Evolutionary conservation across 2,888 invertebrate species (phyloP).

Genomic region (Archips xylosteana): DNA sequence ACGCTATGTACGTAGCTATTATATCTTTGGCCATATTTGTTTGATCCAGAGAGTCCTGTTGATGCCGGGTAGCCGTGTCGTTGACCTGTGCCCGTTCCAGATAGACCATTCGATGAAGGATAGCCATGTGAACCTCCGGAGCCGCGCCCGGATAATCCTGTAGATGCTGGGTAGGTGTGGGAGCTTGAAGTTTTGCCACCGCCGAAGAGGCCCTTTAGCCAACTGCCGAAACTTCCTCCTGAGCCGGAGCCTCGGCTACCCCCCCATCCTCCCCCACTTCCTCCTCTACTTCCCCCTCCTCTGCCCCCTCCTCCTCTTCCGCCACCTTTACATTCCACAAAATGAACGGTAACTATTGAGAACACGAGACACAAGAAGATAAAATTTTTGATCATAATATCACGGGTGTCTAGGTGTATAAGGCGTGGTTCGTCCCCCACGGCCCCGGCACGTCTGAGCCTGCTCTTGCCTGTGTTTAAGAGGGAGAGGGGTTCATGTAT

Average conservation of each 20-base stretch:
- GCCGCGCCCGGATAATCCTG: constrained; percentile 18
- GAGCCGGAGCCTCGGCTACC: constrained; percentile 3
- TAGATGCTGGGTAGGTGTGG: constrained; percentile 24
- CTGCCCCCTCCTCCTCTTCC: constrained; percentile 20
- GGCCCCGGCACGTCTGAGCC: constrained; percentile 19
- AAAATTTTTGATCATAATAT: constrained; percentile 22
- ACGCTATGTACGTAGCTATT: constrained; percentile 16
- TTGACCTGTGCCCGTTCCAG: not conserved
- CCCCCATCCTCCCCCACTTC: constrained; percentile 6
- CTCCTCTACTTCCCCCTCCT: constrained; percentile 21
- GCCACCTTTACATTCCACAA: constrained; percentile 20
- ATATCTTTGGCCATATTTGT: constrained; percentile 22
- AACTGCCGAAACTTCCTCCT: not conserved
- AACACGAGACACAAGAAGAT: constrained; percentile 18
- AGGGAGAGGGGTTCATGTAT: constrained; percentile 20
- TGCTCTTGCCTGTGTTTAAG: constrained; percentile 5
- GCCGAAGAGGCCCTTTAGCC: constrained; percentile 10
- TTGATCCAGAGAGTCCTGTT: constrained; percentile 26
- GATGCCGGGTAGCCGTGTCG: constrained; percentile 26
- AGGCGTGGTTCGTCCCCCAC: constrained; percentile 26
- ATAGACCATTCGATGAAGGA: not conserved
- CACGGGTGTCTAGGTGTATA: not conserved
- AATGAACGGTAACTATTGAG: not conserved
- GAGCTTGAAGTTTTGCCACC: constrained; percentile 14
- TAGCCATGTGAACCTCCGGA: constrained; percentile 7